A percentile compares a stretch with the other conserved stretches of the same genome.
phyloP scores from a whole-genome alignment of 2,888 invertebrate species.

The Cetonia aurata region DNA sequence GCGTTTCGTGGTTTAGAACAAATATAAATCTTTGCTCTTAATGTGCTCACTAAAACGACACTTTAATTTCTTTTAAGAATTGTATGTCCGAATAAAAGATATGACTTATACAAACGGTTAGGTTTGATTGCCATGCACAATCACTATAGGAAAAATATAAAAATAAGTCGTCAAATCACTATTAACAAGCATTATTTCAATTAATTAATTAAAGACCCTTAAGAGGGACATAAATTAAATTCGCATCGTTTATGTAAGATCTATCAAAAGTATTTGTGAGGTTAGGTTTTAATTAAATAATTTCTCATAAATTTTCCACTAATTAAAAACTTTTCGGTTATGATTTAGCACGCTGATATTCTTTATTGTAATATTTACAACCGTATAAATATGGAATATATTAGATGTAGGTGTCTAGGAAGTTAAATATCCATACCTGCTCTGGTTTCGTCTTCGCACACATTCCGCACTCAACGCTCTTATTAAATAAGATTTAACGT shows the following conservation, averaged over 20 bases:
- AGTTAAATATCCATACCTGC: slow-evolving; percentile 66
- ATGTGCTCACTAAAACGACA: too few relatives aligned
- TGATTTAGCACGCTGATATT: too few relatives aligned
- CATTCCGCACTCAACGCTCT: slow-evolving; percentile 70
- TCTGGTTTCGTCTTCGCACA: slow-evolving; percentile 72
- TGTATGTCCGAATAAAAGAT: slow-evolving; percentile 28
- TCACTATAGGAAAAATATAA: too few relatives aligned
- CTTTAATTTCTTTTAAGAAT: too few relatives aligned
- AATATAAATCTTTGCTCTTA: too few relatives aligned
- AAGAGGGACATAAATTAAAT: background rate
- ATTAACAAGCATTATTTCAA: too few relatives aligned
- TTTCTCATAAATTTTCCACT: background rate
- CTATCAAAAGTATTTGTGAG: background rate
- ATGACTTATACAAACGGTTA: background rate
- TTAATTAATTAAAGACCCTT: too few relatives aligned
- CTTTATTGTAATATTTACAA: too few relatives aligned
- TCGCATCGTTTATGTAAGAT: slow-evolving; percentile 18
- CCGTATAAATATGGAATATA: background rate
- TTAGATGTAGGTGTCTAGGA: background rate
- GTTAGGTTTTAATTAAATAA: slow-evolving; percentile 14
- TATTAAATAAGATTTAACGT: slow-evolving; percentile 28
- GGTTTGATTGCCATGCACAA: background rate
- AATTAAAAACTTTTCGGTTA: too few relatives aligned
- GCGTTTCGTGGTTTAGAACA: too few relatives aligned
- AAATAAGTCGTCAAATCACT: too few relatives aligned